Conservation (phyloP, 1,140 invertebrate genomes). For the Camponotus floridanus region DNA sequence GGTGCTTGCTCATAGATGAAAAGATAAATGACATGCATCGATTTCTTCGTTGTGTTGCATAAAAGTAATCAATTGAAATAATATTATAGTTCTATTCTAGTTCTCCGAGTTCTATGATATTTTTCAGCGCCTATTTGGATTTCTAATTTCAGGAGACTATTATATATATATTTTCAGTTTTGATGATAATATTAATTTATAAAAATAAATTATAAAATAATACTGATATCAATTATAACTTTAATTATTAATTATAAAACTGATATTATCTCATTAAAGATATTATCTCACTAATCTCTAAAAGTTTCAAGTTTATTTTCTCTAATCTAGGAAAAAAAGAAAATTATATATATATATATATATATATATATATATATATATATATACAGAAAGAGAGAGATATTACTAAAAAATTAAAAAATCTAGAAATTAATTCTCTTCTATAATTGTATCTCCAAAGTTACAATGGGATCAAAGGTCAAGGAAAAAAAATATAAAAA, state of each 20-base stretch:
- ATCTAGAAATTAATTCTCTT: not conserved
- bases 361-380: no score
- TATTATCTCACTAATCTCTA: not conserved
- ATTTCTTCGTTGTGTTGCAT: not conserved
- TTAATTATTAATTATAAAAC: not conserved
- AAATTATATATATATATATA: no score
- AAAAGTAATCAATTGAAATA: slow-evolving; percentile 28
- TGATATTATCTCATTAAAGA: not conserved
- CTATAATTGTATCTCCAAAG: not conserved
- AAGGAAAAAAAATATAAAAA: not conserved
- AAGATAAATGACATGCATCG: slow-evolving; percentile 37
- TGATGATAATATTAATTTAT: not conserved
- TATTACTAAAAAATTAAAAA: not conserved
- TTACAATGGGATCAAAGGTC: not conserved
- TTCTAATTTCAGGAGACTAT: not conserved
- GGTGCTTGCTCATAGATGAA: slow-evolving; percentile 31
- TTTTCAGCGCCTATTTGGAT: not conserved
- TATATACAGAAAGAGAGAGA: not conserved
- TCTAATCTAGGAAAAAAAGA: not conserved
- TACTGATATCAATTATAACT: not conserved
- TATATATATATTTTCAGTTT: not conserved
- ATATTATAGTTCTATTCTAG: not conserved
- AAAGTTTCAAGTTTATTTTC: no score
- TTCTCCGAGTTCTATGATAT: not conserved
- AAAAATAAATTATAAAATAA: not conserved